phyloP scores from a whole-genome alignment of 30 jellyfish, hydroid and myxozoan species.

The Chrysaora quinquecirrha region DNA sequence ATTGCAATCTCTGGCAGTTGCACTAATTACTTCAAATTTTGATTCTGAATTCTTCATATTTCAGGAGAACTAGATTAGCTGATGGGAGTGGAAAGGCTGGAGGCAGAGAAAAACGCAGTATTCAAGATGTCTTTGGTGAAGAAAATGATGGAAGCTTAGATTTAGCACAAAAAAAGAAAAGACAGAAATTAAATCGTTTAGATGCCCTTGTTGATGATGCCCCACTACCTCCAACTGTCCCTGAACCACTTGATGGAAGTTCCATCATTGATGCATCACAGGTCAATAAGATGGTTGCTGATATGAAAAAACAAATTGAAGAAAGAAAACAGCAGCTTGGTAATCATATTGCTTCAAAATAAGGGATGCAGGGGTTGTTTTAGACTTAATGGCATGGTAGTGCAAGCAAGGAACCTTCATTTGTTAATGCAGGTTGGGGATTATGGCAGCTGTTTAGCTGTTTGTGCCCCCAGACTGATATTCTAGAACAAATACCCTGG shows the following conservation, averaged over 20 bases:
- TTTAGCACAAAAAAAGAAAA: conserved; percentile 17
- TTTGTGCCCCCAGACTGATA: too few relatives aligned
- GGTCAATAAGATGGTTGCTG: conserved; percentile 95
- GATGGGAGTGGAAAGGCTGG: conserved; percentile 73
- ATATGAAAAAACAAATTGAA: conserved; percentile 89
- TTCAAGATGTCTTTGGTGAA: conserved; percentile 86
- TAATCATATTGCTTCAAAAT: conserved; percentile 12
- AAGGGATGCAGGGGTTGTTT: too few relatives aligned
- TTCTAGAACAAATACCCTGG: too few relatives aligned
- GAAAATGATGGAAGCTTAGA: conserved; percentile 66
- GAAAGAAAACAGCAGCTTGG: conserved; percentile 89
- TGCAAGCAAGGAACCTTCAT: too few relatives aligned
- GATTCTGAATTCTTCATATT: background rate
- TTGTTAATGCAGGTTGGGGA: too few relatives aligned
- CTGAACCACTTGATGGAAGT: conserved; percentile 80
- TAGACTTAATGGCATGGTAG: too few relatives aligned
- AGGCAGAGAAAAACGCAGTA: conserved; percentile 66
- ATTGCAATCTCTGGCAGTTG: too few relatives aligned
- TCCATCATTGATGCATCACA: conserved; percentile 70
- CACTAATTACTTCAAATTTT: too few relatives aligned
- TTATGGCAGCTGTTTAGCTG: too few relatives aligned
- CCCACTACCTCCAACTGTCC: conserved; percentile 98
- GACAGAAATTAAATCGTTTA: conserved; percentile 74
- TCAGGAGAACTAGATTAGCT: conserved; percentile 44
- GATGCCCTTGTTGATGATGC: conserved; percentile 96